Conservation (phyloP, 2,888 invertebrate species). For the Slavum lentiscoides region DNA sequence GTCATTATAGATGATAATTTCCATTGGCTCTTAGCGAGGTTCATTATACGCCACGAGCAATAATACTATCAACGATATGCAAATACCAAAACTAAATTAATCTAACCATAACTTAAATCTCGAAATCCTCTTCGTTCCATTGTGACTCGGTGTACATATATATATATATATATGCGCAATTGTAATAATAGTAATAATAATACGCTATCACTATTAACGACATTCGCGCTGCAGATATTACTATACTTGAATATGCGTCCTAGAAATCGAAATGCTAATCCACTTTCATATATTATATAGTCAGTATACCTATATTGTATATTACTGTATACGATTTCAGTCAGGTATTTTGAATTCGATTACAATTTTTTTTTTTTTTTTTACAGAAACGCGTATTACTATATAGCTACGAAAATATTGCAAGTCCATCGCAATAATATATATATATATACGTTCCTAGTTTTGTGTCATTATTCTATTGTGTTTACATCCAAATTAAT, state of each 20-base stretch:
- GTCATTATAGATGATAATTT: not conserved
- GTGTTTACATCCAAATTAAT: too few species aligned
- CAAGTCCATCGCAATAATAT: too few species aligned
- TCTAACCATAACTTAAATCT: conserved; percentile 20
- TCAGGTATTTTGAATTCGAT: not conserved
- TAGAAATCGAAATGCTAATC: conserved; percentile 13
- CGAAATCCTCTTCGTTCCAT: conserved; percentile 22
- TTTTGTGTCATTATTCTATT: too few species aligned
- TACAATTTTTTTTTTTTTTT: too few species aligned
- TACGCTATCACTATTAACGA: conserved; percentile 7
- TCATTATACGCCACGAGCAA: conserved; percentile 1
- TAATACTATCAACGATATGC: conserved; percentile 29
- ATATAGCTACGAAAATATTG: too few species aligned
- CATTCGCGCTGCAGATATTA: not conserved
- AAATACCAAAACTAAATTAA: conserved; percentile 37
- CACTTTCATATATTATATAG: not conserved
- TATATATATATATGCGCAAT: not conserved
- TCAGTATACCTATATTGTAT: not conserved
- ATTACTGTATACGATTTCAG: not conserved
- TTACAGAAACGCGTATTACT: too few species aligned
- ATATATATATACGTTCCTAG: too few species aligned
- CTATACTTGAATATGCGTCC: not conserved
- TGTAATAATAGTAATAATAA: not conserved
- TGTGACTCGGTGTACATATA: not conserved
- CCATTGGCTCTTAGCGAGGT: not conserved